phyloP scores from a whole-genome alignment of 1,140 invertebrate species.

The Bradysia coprophila region DNA sequence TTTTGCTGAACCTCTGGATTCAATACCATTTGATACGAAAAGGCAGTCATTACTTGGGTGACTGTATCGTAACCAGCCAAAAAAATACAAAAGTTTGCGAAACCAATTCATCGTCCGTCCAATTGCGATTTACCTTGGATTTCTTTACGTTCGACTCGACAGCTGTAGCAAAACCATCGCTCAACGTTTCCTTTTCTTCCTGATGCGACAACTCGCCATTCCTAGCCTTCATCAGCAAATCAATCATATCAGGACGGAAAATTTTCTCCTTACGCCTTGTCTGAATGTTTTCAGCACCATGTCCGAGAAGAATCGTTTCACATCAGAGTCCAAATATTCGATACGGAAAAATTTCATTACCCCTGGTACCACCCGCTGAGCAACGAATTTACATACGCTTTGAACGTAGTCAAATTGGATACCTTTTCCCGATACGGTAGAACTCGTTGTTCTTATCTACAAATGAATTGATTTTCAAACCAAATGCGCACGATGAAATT shows the following conservation, averaged over 20 bases:
- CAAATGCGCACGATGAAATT: constrained; percentile 30
- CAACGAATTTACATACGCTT: constrained; percentile 13
- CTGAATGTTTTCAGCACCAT: neutral
- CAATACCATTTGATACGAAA: constrained; percentile 26
- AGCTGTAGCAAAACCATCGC: neutral
- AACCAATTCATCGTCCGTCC: constrained; percentile 9
- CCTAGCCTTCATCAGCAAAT: constrained; percentile 17
- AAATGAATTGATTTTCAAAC: constrained; percentile 26
- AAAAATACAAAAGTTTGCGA: constrained; percentile 14
- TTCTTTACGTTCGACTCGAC: neutral
- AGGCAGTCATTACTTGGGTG: constrained; percentile 19
- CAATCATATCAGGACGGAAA: constrained; percentile 15
- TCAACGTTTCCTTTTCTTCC: neutral
- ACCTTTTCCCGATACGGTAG: constrained; percentile 23
- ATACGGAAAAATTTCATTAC: neutral
- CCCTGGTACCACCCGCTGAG: neutral
- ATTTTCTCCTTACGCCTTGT: constrained; percentile 9
- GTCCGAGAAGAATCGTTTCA: neutral
- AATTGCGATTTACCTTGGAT: neutral
- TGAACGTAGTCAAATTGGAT: constrained; percentile 15
- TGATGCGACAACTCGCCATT: constrained; percentile 4
- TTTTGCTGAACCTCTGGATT: constrained; percentile 30
- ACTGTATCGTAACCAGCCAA: constrained; percentile 17
- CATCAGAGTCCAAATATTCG: neutral
- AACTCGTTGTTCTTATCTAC: constrained; percentile 26